Evolutionary conservation across 2,113 vertebrate species (phyloP), one percentile per base, ranked within the genome.

Genomic region (Engystomops pustulosus): DNA sequence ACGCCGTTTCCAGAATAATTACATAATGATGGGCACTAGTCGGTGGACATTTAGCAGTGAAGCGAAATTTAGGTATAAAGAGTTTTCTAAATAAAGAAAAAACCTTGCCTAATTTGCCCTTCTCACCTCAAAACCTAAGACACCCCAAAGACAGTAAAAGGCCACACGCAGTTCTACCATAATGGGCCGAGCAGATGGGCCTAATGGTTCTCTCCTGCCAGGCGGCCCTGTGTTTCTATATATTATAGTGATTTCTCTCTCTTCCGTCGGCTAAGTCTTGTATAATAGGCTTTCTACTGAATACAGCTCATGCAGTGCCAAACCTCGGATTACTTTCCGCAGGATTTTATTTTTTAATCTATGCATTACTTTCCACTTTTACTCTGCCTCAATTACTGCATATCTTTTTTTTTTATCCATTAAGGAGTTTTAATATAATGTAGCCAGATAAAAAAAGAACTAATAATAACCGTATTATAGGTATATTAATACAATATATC

Each of bases 241-340:
- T 65, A 65, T 65, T 65, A 65, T 65, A 65, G 60, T 65, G 60
- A 65, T 65, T 62, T 65, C 60, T 65, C 60, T 65, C 27, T 65
- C 60, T 65, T 17, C 60, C 60, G 60, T 65, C 60, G 30, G 60
- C 60, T 72, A 72, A 72, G 69, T 72, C 69, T 45, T 72, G 23
- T 47, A 72, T 72, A 72, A 72, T 72, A 72, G 69, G 69, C 69
- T 72, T 72, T 72, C 69, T 47, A 25, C 69, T 72, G 38, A 72
- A 44, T 72, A 45, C 38, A 45, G 69, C 69, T 72, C 69, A 72
- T 47, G 69, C 69, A 45, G 38, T 23, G 69, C 69, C 69, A 72
- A 45, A 72, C 69, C 60, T 72, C 47, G 69, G 69, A 72, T 72
- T 72, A 72, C 44, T 72, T 71, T 71, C 68, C 32, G 38, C 38